Conservation (phyloP, 2,797 vertebrate genomes). For the Echiichthys vipera region DNA sequence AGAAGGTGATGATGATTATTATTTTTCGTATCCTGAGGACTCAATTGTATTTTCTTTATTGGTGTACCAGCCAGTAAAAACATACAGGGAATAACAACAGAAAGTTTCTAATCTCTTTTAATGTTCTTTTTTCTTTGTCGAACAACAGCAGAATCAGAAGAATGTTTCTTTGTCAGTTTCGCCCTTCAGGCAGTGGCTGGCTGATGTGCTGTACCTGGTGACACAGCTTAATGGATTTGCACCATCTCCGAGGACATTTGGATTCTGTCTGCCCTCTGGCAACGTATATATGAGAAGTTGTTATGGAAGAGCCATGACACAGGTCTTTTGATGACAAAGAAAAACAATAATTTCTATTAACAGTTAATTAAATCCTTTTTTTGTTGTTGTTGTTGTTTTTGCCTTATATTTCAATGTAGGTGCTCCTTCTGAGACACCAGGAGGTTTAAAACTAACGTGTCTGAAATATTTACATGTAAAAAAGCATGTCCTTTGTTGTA, state of each 20-base stretch:
- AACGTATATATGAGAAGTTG: constrained; percentile 43
- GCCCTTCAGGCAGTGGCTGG: constrained; percentile 54
- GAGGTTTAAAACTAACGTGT: neutral
- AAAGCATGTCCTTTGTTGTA: neutral
- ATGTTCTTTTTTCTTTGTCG: constrained; percentile 2
- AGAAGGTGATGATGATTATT: neutral
- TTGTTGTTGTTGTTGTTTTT: no score
- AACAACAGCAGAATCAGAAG: constrained; percentile 20
- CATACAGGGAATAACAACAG: neutral
- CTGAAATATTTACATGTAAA: constrained; percentile 10
- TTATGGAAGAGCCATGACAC: neutral
- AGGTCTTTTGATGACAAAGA: constrained; percentile 16
- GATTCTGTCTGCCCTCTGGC: constrained; percentile 43
- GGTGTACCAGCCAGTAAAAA: neutral
- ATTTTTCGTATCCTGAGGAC: neutral
- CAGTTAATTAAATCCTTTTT: neutral
- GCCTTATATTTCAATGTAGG: constrained; percentile 10
- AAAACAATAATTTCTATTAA: neutral
- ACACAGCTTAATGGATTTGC: constrained; percentile 64
- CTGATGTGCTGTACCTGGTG: constrained; percentile 54
- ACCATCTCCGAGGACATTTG: constrained; percentile 49
- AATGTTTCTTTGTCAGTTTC: constrained; percentile 29
- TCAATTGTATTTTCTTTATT: neutral
- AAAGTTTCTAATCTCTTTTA: constrained; percentile 12
- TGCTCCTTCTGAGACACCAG: neutral